These are phyloP conservation scores for Drosophila grimshawi DNA, from an alignment of 1,140 invertebrate genomes.

Conservation along the genomic window DNA sequence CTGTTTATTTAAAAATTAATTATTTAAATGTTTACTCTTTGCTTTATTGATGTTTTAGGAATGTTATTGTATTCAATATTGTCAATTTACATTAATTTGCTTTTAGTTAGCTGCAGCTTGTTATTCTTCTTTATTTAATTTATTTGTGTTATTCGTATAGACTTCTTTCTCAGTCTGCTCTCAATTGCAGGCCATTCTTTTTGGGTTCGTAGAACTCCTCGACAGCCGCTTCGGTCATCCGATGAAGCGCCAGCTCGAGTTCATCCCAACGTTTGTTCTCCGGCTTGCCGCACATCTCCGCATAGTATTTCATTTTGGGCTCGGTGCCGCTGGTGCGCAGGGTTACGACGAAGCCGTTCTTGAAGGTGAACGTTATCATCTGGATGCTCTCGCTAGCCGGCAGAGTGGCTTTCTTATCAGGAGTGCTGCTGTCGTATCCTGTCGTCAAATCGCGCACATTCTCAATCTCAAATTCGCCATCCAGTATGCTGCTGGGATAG, in stretches of 20 bases:
- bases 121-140: background rate
- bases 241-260: constrained; percentile 86
- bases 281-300: constrained; percentile 92
- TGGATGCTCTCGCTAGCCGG: constrained; percentile 91
- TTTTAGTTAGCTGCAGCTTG: too few relatives aligned
- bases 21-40: background rate
- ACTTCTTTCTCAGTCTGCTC: background rate
- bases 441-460: constrained; percentile 94
- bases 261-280: constrained; percentile 89
- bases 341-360: constrained; percentile 94
- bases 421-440: constrained; percentile 92
- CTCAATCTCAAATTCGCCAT: constrained; percentile 90
- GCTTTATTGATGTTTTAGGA: background rate
- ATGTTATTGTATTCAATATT: background rate
- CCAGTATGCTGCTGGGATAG: constrained; percentile 90
- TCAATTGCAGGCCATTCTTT: constrained; percentile 85
- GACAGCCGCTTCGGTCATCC: constrained; percentile 91
- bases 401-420: constrained; percentile 90
- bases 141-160: background rate
- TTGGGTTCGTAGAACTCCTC: constrained; percentile 92
- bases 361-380: constrained; percentile 98
- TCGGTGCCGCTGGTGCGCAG: constrained; percentile 98
- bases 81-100: too few relatives aligned
- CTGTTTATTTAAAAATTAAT: too few relatives aligned
- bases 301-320: constrained; percentile 99